A percentile compares a stretch with the other conserved stretches of the same genome.
These are phyloP conservation scores for Spialia ferax DNA, from an alignment of 2,888 invertebrate genomes.

Conservation along the genomic window DNA sequence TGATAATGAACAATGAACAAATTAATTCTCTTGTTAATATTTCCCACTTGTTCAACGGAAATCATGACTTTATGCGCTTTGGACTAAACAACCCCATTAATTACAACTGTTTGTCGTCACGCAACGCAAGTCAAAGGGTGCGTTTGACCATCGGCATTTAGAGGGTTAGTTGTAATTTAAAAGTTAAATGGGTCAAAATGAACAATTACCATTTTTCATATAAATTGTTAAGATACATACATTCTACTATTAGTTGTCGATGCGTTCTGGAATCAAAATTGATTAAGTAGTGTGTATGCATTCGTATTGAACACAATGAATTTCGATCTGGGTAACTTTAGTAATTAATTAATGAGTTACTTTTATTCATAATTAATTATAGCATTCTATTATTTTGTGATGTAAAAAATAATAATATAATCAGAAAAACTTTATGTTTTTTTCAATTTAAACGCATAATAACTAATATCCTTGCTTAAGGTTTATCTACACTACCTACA, in stretches of 20 bases:
- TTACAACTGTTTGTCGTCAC: constrained; percentile 52
- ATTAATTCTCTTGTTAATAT: constrained; percentile 19
- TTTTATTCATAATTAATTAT: too few relatives aligned
- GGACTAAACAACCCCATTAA: constrained; percentile 46
- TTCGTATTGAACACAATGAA: not conserved
- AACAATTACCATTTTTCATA: constrained; percentile 55
- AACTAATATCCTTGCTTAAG: too few relatives aligned
- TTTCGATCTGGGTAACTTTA: too few relatives aligned
- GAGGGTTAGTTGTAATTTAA: constrained; percentile 52
- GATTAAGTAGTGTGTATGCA: not conserved
- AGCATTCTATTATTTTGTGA: too few relatives aligned
- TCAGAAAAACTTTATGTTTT: too few relatives aligned
- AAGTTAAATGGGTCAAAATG: constrained; percentile 50
- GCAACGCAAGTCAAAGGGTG: constrained; percentile 53
- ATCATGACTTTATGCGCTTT: constrained; percentile 49
- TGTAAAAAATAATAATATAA: too few relatives aligned
- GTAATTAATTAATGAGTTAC: too few relatives aligned
- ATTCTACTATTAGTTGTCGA: constrained; percentile 7
- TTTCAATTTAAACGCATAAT: not conserved
- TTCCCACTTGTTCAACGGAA: constrained; percentile 45
- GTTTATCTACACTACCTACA: too few relatives aligned
- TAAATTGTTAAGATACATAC: too few relatives aligned
- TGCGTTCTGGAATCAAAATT: not conserved
- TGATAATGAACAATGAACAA: constrained; percentile 10
- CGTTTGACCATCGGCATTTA: constrained; percentile 60